phyloP scores from a whole-genome alignment of 2,888 invertebrate species.

The Macaria notata region DNA sequence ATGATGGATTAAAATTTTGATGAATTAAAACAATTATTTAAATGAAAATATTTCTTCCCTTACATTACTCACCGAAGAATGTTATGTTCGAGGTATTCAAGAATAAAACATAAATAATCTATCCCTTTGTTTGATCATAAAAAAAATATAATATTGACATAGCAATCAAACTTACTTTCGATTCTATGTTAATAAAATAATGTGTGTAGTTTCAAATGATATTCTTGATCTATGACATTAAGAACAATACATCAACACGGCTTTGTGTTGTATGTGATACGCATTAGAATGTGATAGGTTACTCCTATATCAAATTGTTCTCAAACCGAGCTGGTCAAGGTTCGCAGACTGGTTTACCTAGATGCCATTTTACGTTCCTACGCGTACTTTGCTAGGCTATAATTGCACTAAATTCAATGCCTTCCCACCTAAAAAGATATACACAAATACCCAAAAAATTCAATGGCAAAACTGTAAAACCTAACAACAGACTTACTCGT shows the following conservation, averaged over 20 bases:
- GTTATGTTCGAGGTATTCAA: too few species aligned
- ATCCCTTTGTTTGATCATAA: slow-evolving; percentile 1
- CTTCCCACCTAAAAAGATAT: slow-evolving; percentile 1
- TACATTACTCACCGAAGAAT: too few species aligned
- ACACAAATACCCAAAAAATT: too few species aligned
- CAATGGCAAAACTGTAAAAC: too few species aligned
- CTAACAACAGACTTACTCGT: too few species aligned
- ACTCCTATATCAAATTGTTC: slow-evolving; percentile 32
- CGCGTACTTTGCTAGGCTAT: slow-evolving; percentile 15
- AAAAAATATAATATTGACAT: too few species aligned
- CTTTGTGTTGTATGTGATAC: slow-evolving; percentile 1
- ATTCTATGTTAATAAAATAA: too few species aligned
- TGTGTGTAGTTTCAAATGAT: too few species aligned
- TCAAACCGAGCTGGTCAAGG: slow-evolving; percentile 34
- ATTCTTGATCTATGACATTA: slow-evolving; percentile 9
- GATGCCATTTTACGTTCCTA: slow-evolving; percentile 26
- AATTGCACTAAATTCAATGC: slow-evolving; percentile 14
- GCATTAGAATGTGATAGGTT: slow-evolving; percentile 23
- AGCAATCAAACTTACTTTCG: too few species aligned
- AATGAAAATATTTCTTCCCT: too few species aligned
- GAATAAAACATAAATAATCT: slow-evolving; percentile 29
- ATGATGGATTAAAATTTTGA: too few species aligned
- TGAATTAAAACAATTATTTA: too few species aligned
- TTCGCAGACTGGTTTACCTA: slow-evolving; percentile 32
- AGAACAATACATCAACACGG: slow-evolving; percentile 9